phyloP scores from a whole-genome alignment of 2,888 invertebrate species.

The Timandra comae region DNA sequence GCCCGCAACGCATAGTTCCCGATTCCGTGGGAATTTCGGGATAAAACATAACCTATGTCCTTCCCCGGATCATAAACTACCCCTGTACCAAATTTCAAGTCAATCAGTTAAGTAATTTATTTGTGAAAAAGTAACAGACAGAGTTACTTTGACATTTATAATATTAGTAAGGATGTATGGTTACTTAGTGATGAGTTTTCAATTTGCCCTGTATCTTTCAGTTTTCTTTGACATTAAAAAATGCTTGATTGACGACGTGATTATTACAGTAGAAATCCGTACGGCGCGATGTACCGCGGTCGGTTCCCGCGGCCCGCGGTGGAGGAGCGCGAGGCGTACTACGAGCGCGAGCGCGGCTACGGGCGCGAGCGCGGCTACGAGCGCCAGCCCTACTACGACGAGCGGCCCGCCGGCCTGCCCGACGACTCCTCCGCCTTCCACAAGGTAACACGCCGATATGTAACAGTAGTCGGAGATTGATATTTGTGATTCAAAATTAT shows the following conservation, averaged over 20 bases:
- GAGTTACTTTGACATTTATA: too few relatives aligned
- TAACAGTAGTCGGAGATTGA: too few relatives aligned
- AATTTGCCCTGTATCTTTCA: too few relatives aligned
- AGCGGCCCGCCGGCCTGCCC: constrained; percentile 26
- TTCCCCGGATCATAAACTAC: too few relatives aligned
- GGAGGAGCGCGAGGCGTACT: constrained; percentile 50
- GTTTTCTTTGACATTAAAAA: too few relatives aligned
- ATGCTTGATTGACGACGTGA: too few relatives aligned
- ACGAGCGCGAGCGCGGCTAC: constrained; percentile 49
- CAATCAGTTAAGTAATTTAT: too few relatives aligned
- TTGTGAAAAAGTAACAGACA: too few relatives aligned
- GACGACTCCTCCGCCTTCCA: constrained; percentile 58
- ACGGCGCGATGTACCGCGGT: constrained; percentile 57
- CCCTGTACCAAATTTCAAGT: too few relatives aligned
- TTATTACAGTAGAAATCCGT: constrained; percentile 27
- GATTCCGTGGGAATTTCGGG: neutral
- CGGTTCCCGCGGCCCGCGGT: constrained; percentile 43
- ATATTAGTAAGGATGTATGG: too few relatives aligned
- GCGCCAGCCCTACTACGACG: constrained; percentile 48
- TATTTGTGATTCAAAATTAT: too few relatives aligned
- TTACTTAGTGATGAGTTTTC: too few relatives aligned
- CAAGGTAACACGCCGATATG: constrained; percentile 39
- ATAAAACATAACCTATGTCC: neutral
- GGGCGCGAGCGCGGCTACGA: constrained; percentile 57
- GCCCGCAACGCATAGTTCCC: neutral